Conservation (phyloP, 2,797 vertebrate genomes). For the Ptychobarbus kaznakovi region DNA sequence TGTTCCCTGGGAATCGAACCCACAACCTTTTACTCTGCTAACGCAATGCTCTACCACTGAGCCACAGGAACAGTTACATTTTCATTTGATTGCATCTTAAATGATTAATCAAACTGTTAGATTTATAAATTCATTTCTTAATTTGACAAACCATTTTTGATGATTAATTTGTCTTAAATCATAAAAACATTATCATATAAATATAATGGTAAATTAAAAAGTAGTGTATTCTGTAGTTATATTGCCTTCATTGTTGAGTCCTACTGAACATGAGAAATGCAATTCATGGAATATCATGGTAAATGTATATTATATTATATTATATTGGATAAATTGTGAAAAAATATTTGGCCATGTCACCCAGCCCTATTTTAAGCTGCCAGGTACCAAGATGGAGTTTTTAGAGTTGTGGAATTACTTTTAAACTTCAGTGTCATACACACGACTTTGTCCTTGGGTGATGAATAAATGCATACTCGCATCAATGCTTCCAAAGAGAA, state of each 20-base stretch:
- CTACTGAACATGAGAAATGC: neutral
- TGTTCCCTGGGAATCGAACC: too few relatives aligned
- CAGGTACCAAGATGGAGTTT: neutral
- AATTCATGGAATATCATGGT: neutral
- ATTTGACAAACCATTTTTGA: neutral
- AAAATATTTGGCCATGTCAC: neutral
- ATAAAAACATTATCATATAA: neutral
- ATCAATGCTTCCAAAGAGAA: slow-evolving; percentile 61
- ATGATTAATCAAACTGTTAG: too few relatives aligned
- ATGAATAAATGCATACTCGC: slow-evolving; percentile 52
- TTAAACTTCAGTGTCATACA: slow-evolving; percentile 33
- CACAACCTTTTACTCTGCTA: too few relatives aligned
- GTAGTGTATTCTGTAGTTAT: neutral
- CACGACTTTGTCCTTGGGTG: slow-evolving; percentile 57
- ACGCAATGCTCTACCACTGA: too few relatives aligned
- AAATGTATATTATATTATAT: neutral
- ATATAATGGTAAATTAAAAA: neutral
- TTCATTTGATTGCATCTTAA: neutral
- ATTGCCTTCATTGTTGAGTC: neutral
- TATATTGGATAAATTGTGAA: neutral
- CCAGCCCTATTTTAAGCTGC: slow-evolving; percentile 14
- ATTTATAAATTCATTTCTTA: neutral
- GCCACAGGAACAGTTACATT: neutral
- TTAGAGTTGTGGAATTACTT: slow-evolving; percentile 33
- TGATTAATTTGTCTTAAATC: neutral